Base-by-base conservation (phyloP, 2,797 vertebrate species). In the Gallinago stenura region DNA sequence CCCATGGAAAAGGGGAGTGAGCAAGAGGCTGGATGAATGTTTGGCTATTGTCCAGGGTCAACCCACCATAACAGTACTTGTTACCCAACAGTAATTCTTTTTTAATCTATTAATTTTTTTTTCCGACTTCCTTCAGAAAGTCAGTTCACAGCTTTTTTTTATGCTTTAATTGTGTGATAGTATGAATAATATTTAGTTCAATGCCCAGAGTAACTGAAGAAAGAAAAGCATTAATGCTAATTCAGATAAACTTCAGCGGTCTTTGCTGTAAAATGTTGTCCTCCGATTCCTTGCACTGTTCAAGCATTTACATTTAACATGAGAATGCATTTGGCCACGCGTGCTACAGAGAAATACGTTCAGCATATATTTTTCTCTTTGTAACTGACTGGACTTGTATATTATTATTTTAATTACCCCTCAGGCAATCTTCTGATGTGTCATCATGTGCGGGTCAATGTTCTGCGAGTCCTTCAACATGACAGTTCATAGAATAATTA, bases 341-440 rank as follows among this genome's bases (percentile, higher is more conserved):
- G 35, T 72, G 65, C 54, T 78, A 43, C 69, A 60, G 53, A 94
- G 60, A 92, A 94, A 61, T 62, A 89, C 51, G 26, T 71, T 81
- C 84, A 69, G n/a, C 71, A 28, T 86, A 11, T 91, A 37, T 92
- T 90, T 71, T 96, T 87, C 72, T 77, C 75, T 68, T 93, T 95
- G 65, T 77, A 85, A 93, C 31, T 93, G 72, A 71, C 62, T 94
- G 39, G 54, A 87, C 53, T 72, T 90, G 35, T 83, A 25, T 80
- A 86, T 94, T 95, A 93, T 96, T 97, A 93, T 94, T 97, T 98
- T 98, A 98, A 98, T 98, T 98, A 97, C 73, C 85, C 79, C 83
- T 97, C 96, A 84, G 93, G 75, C 89, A 96, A 58, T 96, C 79
- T 95, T 94, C 88, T 93, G 87, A 61, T 87, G 68, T 84, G 83